These are phyloP conservation scores for Hydrolagus colliei DNA, from an alignment of 2,797 vertebrate species.

Conservation along the genomic window DNA sequence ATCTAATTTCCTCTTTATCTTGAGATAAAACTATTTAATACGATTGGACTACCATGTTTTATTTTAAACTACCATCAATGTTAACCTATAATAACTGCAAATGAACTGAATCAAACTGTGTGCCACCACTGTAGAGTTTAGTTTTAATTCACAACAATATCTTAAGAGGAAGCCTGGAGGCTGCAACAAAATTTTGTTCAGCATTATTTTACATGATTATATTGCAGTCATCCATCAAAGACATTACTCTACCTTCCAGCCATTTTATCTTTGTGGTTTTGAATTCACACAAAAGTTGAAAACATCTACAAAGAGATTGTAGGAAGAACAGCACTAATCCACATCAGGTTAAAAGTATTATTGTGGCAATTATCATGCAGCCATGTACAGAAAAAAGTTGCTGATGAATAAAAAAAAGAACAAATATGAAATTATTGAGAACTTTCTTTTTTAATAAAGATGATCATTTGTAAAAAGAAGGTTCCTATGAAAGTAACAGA, in stretches of 20 bases:
- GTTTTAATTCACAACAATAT: background rate
- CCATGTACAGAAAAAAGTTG: background rate
- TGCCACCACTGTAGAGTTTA: background rate
- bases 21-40: background rate
- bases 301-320: background rate
- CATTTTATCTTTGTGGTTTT: background rate
- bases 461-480: background rate
- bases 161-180: background rate
- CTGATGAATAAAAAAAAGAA: background rate
- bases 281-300: background rate
- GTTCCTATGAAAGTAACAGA: background rate
- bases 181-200: background rate
- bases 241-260: background rate
- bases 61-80: background rate
- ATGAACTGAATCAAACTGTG: background rate
- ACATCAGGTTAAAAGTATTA: background rate
- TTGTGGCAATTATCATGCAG: background rate
- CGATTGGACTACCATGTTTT: background rate
- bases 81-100: constrained; percentile 5
- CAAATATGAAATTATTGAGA: background rate
- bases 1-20: no score
- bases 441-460: background rate
- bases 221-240: constrained; percentile 22
- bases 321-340: background rate
- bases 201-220: constrained; percentile 3